Base-by-base conservation (phyloP, 2,797 vertebrate genomes). In the Premnoplex brunnescens region DNA sequence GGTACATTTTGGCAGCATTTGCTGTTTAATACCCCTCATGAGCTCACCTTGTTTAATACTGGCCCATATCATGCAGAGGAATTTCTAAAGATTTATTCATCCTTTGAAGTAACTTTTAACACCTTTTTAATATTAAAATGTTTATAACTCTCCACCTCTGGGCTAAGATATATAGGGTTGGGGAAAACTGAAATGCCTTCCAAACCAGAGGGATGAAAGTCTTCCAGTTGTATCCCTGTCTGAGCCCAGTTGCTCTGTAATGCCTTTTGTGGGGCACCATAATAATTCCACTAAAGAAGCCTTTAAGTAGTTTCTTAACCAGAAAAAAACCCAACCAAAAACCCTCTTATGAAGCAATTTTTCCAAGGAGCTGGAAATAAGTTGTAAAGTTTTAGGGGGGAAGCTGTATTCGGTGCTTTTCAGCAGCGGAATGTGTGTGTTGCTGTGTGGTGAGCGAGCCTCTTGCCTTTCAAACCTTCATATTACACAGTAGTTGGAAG, bases 381-480 rank as follows among this genome's bases (percentile, higher is more conserved):
- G 12, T 72, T 75, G 48, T 91, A 54, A 82, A 88, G 55, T 95
- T 93, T 75, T 34, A 93, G 91, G 86, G 86, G 68, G 59, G 84
- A 86, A 92, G n/a, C 17, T 80, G 77, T 79, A 26, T 87, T 97
- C 6, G 19, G 71, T 58, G 49, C 44, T 78, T 85, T 44, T 60
- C 9, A 16, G 52, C 32, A 74, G 64, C 7, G 20, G 76, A 95
- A 48, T 85, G 64, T 80, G 43, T 54, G 64, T 80, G 89, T 36
- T 92, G 5, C 77, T 93, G 51, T 92, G 76, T 96, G 90, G 74
- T 34, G 72, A 93, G 72, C 2, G 10, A 82, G 14, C 62, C 48
- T 96, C 66, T 83, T 92, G 79, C 86, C 78, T 89, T 81, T 62
- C 77, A 90, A n/a, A 71, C 80, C 77, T 93, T 93, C 58, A 30